phyloP scores from a whole-genome alignment of 2,113 vertebrate species.

The Varanus salvator region DNA sequence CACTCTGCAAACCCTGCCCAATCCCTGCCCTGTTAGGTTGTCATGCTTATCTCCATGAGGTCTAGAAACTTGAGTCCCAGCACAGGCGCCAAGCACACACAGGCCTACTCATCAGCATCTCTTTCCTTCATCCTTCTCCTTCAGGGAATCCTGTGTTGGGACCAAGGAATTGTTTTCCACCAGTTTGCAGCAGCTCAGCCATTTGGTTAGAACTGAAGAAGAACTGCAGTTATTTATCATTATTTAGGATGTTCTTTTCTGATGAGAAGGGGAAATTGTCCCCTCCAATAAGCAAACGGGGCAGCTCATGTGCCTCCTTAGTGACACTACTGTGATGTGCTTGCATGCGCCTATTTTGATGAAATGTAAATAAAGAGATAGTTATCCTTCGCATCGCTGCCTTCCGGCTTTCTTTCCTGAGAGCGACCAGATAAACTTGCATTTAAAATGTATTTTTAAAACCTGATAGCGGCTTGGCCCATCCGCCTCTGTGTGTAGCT shows the following conservation, averaged over 20 bases:
- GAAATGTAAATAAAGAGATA: conserved; percentile 79
- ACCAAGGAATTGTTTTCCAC: conserved; percentile 27
- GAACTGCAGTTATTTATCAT: conserved; percentile 47
- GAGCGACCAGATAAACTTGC: not conserved
- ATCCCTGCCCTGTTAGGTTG: too few species aligned
- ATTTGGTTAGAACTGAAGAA: not conserved
- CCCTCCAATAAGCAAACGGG: conserved; percentile 46
- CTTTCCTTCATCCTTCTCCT: not conserved
- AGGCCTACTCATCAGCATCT: not conserved
- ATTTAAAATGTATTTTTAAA: too few species aligned
- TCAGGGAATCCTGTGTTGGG: conserved; percentile 25
- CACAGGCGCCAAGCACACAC: not conserved
- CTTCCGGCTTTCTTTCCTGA: conserved; percentile 34
- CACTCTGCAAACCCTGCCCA: not conserved
- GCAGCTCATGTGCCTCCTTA: conserved; percentile 28
- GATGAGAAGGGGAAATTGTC: conserved; percentile 23
- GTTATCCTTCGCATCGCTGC: conserved; percentile 42
- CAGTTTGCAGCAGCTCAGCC: conserved; percentile 48
- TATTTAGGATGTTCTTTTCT: conserved; percentile 56
- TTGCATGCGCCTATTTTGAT: conserved; percentile 70
- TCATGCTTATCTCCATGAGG: not conserved
- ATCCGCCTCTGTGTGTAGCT: too few species aligned
- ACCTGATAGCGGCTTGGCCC: too few species aligned
- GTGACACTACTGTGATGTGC: conserved; percentile 53
- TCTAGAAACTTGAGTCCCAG: not conserved